Evolutionary conservation across 2,113 vertebrate genomes (phyloP).

Genomic region (Etia nguti): DNA sequence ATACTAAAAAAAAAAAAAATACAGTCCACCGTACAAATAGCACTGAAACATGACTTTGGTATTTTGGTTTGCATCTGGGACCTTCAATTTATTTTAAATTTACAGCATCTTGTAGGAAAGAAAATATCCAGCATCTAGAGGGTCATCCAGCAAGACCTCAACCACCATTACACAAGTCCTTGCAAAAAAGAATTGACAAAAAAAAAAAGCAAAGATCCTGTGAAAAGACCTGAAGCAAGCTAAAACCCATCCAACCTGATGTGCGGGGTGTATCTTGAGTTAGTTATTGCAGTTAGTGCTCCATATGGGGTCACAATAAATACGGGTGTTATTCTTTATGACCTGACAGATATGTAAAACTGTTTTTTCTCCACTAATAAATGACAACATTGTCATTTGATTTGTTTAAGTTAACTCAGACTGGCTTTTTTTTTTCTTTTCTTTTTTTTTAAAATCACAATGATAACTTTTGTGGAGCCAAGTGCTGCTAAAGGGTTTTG

Average conservation of each 20-base stretch:
- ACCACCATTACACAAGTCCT: not conserved
- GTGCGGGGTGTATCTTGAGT: not conserved
- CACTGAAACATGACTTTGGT: not conserved
- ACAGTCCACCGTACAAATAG: not conserved
- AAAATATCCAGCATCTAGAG: not conserved
- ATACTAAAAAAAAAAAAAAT: not conserved
- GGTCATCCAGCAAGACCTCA: not conserved
- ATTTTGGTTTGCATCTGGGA: not conserved
- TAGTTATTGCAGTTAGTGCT: not conserved
- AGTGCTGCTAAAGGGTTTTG: not conserved
- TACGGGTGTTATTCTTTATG: not conserved
- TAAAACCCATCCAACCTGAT: not conserved
- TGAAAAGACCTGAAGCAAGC: not conserved
- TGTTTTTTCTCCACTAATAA: not conserved
- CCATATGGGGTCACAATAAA: not conserved
- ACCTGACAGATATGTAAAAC: not conserved
- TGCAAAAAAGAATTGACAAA: not conserved
- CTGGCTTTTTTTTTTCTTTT: too few species aligned
- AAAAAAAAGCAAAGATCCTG: not conserved
- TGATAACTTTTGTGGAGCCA: not conserved
- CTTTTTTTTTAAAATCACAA: too few species aligned
- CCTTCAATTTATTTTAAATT: not conserved
- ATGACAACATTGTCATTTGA: not conserved
- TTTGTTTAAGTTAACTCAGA: not conserved
- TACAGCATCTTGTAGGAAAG: not conserved